Evolutionary conservation across 2,888 invertebrate species (phyloP), one percentile per base, ranked within the genome.

Genomic region (Eupithecia dodoneata): DNA sequence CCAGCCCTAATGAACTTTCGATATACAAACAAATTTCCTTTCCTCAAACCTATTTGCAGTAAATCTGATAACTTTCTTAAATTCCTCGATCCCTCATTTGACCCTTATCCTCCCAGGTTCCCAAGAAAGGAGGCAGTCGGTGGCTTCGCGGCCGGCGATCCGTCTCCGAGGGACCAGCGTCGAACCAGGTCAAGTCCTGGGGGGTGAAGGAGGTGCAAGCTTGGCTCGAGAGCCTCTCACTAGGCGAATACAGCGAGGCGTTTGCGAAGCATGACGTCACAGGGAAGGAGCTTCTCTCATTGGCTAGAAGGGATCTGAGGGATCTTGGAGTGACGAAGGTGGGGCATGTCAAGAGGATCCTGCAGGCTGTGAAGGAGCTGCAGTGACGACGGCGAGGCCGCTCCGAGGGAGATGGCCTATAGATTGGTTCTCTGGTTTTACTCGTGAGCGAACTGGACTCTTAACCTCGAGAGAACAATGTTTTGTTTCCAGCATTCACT

Each of bases 281-380:
- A 52, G 99, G 99, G 2, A 96, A 97, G 55, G 99, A 99, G 89
- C 95, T 99, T 49, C 95, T 99, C 4, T 97, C 97, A 0, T 93
- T 99, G 76, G 98, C 98, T 3, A 95, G 99, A 73, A 95, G 98
- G 18, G 98, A 98, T 90, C 95, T 98, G 5, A 97, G 98, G 89
- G 99, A 99, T 83, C 96, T 99, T 70, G 99, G 99, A 10, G 97
- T 99, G 74, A 97, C 97, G 12, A 99, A 99, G 94, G 98, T 99
- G 73, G 99, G 99, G 0, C 99, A 99, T 90, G 97, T 99, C 49
- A 99, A 99, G 94, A 96, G 99, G 87, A 98, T 99, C 83, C 96
- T 99, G 81, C 98, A 98, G 90, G 98, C 98, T 42, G 98, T 99
- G 80, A 98, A 98, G 92, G 99, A 99, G 87, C 92, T 90, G 81